Percentiles rank a stretch among this genome's conserved stretches.
phyloP scores from a whole-genome alignment of 2,113 vertebrate species.

The Porphyrio hochstetteri region DNA sequence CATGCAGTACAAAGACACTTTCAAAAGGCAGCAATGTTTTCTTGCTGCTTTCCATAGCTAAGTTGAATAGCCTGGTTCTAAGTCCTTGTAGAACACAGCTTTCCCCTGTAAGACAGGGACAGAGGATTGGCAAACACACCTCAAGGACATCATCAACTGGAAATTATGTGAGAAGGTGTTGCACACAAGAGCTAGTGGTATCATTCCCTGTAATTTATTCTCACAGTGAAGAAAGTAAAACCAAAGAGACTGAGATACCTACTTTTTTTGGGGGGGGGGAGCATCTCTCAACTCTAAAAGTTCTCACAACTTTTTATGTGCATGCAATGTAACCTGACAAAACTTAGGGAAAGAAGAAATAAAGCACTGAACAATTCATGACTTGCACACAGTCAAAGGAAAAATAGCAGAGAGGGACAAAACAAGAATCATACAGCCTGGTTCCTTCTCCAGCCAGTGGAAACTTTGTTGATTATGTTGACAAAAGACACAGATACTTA shows the following conservation, averaged over 20 bases:
- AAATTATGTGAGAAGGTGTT: background rate
- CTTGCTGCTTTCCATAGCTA: background rate
- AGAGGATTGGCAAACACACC: background rate
- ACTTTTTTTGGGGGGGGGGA: background rate
- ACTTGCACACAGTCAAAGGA: background rate
- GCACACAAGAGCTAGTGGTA: background rate
- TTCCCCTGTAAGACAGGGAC: background rate
- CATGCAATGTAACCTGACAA: background rate
- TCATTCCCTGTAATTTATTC: background rate
- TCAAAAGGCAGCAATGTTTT: background rate
- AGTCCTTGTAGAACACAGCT: background rate
- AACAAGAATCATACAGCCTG: background rate
- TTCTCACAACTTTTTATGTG: background rate
- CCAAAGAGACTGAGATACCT: background rate
- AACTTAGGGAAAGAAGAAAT: background rate
- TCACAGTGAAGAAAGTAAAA: background rate
- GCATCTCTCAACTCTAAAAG: background rate
- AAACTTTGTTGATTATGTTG: background rate
- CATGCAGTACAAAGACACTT: background rate
- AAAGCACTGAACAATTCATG: background rate
- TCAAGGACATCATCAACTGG: background rate
- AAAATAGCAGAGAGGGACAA: background rate
- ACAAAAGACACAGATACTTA: background rate
- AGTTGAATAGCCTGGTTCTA: background rate
- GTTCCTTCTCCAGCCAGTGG: background rate